Base-by-base conservation (phyloP, 2,797 vertebrate genomes). In the Pterois miles region DNA sequence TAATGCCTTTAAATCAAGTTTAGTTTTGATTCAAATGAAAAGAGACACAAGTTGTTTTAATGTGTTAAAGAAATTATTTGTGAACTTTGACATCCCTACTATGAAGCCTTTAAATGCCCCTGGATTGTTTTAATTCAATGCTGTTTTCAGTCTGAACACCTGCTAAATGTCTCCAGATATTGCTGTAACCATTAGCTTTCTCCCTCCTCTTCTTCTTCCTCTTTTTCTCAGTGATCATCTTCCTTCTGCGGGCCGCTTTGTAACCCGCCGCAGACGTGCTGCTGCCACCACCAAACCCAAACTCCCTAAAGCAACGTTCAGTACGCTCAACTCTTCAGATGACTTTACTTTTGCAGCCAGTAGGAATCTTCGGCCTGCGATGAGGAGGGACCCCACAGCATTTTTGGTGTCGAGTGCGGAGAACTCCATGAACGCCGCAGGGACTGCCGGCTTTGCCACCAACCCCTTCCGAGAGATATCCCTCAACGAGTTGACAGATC, bases 251-350 rank as follows among this genome's bases (percentile, higher is more conserved):
- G 83, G 86, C 10, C 90, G 83, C 33, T 95, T 93, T 64, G 92
- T 95, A 54, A 96, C 94, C 36, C 78, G 74, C 6, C 93, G 94
- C 65, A 91, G 75, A 86, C 69, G 80, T 65, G 73, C 66, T 0
- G 38, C 46, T 38, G 8, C 50, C 1, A 4, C 50, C 1, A 4
- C 76, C 18, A 86, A 77, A 68, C 8, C 63, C 25, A 82, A 70
- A 78, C 46, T 22, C 34, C 25, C 63, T 5, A 67, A 76, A 67
- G 58, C 46, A 0, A 57, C 20, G 8, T 31, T 33, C 6, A 63
- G 4, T 43, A 73, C 80, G 22, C 53, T 93, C 6, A 73, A 91
- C 86, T 94, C 93, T 4, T 94, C 93, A 1, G 92, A 93, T 16
- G 93, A 95, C 8, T 94, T 94, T 38, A 40, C 66, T 5, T 27